These are phyloP conservation scores for Agelastica alni DNA, from an alignment of 2,888 invertebrate species.

Conservation along the genomic window DNA sequence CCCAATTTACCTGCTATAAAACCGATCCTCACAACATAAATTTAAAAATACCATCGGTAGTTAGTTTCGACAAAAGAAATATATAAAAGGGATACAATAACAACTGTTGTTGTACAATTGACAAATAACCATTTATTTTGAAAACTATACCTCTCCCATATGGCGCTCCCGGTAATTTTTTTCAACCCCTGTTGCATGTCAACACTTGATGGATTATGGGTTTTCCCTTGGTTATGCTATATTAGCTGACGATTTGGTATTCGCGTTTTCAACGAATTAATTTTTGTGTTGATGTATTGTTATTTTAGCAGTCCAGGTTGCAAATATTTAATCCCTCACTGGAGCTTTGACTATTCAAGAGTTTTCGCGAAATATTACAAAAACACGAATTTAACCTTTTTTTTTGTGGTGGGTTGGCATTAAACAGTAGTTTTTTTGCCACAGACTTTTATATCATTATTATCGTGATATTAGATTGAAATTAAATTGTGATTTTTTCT, in stretches of 20 bases:
- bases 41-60: constrained; percentile 14
- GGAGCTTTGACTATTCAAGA: too few species aligned
- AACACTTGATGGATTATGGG: constrained; percentile 16
- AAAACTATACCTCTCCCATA: constrained; percentile 32
- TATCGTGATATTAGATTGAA: too few species aligned
- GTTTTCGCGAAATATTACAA: too few species aligned
- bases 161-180: constrained; percentile 20
- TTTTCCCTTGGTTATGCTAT: constrained; percentile 8
- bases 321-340: too few species aligned
- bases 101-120: constrained; percentile 34
- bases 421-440: too few species aligned
- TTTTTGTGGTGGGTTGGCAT: too few species aligned
- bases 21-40: constrained; percentile 15
- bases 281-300: too few species aligned
- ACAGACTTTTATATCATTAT: too few species aligned
- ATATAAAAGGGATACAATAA: constrained; percentile 25
- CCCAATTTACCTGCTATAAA: constrained; percentile 12
- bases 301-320: too few species aligned
- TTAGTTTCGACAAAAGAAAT: constrained; percentile 17
- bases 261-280: constrained; percentile 9
- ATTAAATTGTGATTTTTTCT: too few species aligned
- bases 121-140: constrained; percentile 29
- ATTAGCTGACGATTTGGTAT: constrained; percentile 7
- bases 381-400: too few species aligned
- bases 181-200: constrained; percentile 15